phyloP scores from a whole-genome alignment of 2,797 vertebrate genomes.

The Onychomys arenicola region DNA sequence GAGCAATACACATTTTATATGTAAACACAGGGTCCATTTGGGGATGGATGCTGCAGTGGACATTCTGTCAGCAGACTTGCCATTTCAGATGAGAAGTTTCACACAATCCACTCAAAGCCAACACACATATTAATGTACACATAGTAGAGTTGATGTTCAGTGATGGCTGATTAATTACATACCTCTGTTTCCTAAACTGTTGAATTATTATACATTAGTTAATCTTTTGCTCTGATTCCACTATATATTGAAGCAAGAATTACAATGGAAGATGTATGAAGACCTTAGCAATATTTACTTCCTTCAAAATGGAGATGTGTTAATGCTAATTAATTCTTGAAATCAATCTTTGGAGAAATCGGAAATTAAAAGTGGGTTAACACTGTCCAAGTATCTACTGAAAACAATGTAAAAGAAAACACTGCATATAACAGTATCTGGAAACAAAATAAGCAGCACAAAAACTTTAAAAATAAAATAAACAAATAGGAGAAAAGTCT shows the following conservation, averaged over 20 bases:
- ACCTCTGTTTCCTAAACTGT: neutral
- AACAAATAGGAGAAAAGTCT: too few relatives aligned
- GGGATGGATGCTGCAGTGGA: fast-evolving
- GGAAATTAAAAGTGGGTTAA: conserved; percentile 31
- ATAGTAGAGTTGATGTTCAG: neutral
- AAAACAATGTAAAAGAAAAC: neutral
- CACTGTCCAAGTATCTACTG: neutral
- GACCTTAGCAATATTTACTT: neutral
- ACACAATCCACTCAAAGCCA: neutral
- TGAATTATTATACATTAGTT: neutral
- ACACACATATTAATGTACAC: neutral
- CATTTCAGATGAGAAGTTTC: neutral
- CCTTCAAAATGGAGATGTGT: neutral
- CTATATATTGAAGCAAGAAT: neutral
- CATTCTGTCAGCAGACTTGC: neutral
- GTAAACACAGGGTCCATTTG: neutral
- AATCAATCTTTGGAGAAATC: neutral
- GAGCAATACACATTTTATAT: neutral
- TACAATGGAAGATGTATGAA: neutral
- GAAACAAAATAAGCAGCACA: conserved; percentile 10
- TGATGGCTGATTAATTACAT: neutral
- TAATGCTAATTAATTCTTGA: neutral
- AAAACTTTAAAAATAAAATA: neutral
- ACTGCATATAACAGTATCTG: neutral
- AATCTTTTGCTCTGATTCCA: neutral